phyloP scores from a whole-genome alignment of 2,113 vertebrate genomes.

The Octodon degus region DNA sequence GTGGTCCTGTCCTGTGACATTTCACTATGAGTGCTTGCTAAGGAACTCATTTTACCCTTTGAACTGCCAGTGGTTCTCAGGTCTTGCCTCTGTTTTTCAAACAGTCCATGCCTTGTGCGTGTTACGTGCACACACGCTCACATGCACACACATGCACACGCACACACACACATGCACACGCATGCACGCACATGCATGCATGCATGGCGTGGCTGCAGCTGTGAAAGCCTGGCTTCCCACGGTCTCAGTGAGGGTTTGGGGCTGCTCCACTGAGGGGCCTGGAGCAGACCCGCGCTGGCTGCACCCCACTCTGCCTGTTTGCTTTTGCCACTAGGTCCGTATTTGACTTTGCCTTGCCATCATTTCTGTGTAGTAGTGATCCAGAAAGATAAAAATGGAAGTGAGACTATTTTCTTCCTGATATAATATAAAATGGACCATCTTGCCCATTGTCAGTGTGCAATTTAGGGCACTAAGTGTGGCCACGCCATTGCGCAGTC shows the following conservation, averaged over 20 bases:
- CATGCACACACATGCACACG: too few species aligned
- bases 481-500: neutral
- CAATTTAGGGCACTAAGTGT: fast-evolving
- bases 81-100: neutral
- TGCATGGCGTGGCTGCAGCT: neutral
- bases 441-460: neutral
- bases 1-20: neutral
- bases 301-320: neutral
- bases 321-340: neutral
- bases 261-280: neutral
- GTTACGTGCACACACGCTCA: neutral
- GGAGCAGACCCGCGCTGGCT: neutral
- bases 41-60: neutral
- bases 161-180: too few species aligned
- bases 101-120: neutral
- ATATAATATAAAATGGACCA: neutral
- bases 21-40: neutral
- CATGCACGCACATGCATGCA: too few species aligned
- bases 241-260: neutral
- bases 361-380: neutral
- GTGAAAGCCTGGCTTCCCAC: neutral
- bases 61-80: neutral
- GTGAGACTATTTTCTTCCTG: neutral
- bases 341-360: slow-evolving; percentile 12
- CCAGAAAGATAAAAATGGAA: neutral